Percentiles rank a stretch among this genome's conserved stretches.
Evolutionary conservation across 2,113 vertebrate genomes (phyloP).

Genomic region (Acanthisitta chloris): DNA sequence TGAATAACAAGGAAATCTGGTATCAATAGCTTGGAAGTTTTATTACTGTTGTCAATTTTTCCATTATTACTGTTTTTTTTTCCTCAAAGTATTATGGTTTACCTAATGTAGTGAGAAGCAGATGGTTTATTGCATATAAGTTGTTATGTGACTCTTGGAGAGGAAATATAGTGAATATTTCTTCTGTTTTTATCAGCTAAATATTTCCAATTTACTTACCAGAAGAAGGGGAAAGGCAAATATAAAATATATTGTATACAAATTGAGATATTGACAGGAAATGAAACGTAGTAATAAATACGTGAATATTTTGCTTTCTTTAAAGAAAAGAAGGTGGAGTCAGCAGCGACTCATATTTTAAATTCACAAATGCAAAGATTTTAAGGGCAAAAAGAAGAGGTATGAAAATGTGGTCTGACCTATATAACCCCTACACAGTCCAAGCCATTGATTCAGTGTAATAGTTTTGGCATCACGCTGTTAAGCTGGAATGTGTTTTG

Average conservation of each 20-base stretch:
- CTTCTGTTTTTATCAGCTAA: not conserved
- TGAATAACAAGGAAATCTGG: not conserved
- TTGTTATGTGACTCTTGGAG: not conserved
- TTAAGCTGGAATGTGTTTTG: not conserved
- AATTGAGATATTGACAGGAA: not conserved
- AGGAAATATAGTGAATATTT: not conserved
- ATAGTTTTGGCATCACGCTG: not conserved
- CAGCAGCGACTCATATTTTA: not conserved
- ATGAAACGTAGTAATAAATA: not conserved
- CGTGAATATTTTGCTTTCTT: not conserved
- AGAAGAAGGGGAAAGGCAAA: not conserved
- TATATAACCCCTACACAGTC: not conserved
- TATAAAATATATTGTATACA: not conserved
- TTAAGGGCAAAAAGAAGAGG: not conserved
- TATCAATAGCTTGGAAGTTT: slow-evolving; percentile 19
- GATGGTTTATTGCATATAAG: slow-evolving; percentile 19
- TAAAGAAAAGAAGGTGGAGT: not conserved
- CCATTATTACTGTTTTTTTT: not conserved
- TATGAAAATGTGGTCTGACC: not conserved
- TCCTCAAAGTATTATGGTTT: not conserved
- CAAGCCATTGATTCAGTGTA: not conserved
- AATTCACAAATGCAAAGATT: not conserved
- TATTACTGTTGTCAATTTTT: slow-evolving; percentile 38
- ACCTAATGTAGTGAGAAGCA: slow-evolving; percentile 12
- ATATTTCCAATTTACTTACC: not conserved